These are phyloP conservation scores for Drosophila lacteicornis DNA, from an alignment of 1,140 invertebrate genomes.

Conservation along the genomic window DNA sequence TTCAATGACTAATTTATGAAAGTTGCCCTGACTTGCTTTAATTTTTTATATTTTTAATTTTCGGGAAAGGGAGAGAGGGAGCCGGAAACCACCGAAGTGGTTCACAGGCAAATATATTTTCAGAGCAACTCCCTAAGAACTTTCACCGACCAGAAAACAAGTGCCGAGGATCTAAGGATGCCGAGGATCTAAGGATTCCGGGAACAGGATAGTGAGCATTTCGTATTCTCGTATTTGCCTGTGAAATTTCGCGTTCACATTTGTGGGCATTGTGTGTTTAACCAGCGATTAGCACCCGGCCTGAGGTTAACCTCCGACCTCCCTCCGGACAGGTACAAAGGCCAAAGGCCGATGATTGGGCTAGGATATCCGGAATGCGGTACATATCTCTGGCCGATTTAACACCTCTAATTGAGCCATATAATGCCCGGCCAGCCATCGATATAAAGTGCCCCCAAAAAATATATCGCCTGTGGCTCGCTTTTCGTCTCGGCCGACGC, in stretches of 20 bases:
- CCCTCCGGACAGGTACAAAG: conserved; percentile 15
- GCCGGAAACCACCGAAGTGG: conserved; percentile 46
- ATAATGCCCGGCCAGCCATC: conserved; percentile 25
- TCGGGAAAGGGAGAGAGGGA: not conserved
- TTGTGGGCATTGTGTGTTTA: conserved; percentile 41
- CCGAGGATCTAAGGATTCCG: conserved; percentile 42
- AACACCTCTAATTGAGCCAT: conserved; percentile 75
- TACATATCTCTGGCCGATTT: conserved; percentile 15
- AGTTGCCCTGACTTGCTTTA: conserved; percentile 65
- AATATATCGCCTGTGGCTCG: conserved; percentile 11
- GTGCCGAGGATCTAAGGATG: conserved; percentile 10
- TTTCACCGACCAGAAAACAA: conserved; percentile 40
- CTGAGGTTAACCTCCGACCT: conserved; percentile 28
- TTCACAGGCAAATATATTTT: conserved; percentile 36
- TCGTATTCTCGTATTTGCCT: conserved; percentile 54
- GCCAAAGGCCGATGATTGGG: conserved; percentile 5
- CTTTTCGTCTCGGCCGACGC: conserved; percentile 54
- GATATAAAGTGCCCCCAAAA: conserved; percentile 22
- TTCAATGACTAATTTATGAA: conserved; percentile 83
- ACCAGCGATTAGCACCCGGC: conserved; percentile 43
- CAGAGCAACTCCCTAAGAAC: conserved; percentile 13
- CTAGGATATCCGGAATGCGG: conserved; percentile 24
- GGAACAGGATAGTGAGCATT: conserved; percentile 27
- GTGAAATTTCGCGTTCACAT: conserved; percentile 62
- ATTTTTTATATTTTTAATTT: conserved; percentile 16